These are phyloP conservation scores for Florisuga fusca DNA, from an alignment of 2,797 vertebrate species.

Conservation along the genomic window DNA sequence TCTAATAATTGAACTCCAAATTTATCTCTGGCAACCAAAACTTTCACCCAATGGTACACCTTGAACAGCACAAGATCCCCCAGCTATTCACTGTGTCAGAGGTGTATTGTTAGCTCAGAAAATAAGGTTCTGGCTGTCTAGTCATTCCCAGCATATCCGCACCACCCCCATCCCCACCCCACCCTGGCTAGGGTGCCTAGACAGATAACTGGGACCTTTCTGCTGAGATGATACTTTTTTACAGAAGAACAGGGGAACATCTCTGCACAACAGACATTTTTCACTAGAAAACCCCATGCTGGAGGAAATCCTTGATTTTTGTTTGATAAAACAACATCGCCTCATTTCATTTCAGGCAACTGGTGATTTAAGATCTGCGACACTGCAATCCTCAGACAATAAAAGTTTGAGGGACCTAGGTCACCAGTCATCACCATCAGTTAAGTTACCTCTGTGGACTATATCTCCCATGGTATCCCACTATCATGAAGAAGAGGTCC, in stretches of 20 bases:
- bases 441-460: not conserved
- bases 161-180: too few relatives aligned
- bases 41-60: not conserved
- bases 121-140: not conserved
- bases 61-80: not conserved
- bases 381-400: rapidly evolving
- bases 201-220: not conserved
- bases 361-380: not conserved
- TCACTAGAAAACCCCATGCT: not conserved
- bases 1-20: not conserved
- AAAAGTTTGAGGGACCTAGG: not conserved
- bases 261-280: not conserved
- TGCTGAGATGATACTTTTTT: not conserved
- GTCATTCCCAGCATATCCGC: not conserved
- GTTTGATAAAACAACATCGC: not conserved
- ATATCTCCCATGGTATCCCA: not conserved
- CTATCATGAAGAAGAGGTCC: not conserved
- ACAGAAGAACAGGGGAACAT: not conserved
- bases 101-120: not conserved
- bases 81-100: not conserved
- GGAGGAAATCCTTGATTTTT: not conserved
- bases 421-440: not conserved
- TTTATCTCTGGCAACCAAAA: not conserved
- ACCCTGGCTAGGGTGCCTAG: rapidly evolving
- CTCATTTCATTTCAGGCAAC: not conserved